Conservation (phyloP, 2,113 vertebrate species). For the Poeciliopsis occidentalis region DNA sequence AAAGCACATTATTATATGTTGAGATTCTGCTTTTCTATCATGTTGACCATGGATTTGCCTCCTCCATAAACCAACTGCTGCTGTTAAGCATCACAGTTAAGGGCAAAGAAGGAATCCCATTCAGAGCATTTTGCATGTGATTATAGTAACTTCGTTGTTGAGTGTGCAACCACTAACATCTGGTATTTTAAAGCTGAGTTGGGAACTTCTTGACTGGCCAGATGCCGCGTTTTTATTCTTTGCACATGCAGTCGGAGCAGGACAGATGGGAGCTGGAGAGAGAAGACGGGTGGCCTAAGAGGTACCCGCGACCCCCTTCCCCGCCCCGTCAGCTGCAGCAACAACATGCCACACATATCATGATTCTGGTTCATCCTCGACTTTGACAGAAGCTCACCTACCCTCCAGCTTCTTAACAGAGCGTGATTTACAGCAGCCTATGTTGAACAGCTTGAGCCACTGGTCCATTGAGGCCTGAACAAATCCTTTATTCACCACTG, state of each 20-base stretch:
- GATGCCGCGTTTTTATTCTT: slow-evolving; percentile 70
- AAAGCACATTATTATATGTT: not conserved
- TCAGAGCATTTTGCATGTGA: not conserved
- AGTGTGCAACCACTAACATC: slow-evolving; percentile 51
- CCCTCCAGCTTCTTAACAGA: slow-evolving; percentile 60
- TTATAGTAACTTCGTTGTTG: not conserved
- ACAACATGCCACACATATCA: slow-evolving; percentile 64
- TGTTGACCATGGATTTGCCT: not conserved
- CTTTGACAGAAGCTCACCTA: slow-evolving; percentile 65
- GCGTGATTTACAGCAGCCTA: slow-evolving; percentile 49
- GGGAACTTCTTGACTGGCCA: slow-evolving; percentile 58
- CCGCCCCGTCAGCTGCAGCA: slow-evolving; percentile 55
- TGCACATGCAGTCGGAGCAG: slow-evolving; percentile 51
- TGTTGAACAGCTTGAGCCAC: slow-evolving; percentile 46
- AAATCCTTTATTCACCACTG: slow-evolving; percentile 25
- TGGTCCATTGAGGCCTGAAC: slow-evolving; percentile 37
- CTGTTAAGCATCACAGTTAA: not conserved
- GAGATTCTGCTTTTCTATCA: not conserved
- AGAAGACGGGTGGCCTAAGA: slow-evolving; percentile 59
- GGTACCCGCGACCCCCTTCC: slow-evolving; percentile 63
- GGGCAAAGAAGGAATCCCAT: not conserved
- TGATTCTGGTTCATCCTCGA: slow-evolving; percentile 42
- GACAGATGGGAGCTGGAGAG: slow-evolving; percentile 72
- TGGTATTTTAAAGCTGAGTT: slow-evolving; percentile 60
- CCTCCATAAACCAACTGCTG: not conserved